phyloP scores from a whole-genome alignment of 1,140 invertebrate genomes.

The Holcopasites calliopsidis region DNA sequence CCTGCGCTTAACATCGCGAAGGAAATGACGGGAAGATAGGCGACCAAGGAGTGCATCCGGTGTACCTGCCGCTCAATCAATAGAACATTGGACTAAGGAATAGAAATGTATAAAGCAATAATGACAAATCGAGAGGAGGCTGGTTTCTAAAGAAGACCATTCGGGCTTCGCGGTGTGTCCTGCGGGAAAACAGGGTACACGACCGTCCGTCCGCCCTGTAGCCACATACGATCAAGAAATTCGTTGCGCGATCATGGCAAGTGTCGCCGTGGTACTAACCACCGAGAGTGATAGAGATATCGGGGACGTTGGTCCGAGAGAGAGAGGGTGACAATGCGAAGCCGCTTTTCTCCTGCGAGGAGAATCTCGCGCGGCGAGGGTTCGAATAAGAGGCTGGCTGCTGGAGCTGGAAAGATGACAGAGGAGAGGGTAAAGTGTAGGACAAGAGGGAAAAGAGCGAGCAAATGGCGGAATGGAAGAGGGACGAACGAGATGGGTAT shows the following conservation, averaged over 20 bases:
- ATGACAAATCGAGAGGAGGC: slow-evolving; percentile 8
- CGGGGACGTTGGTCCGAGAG: too few species aligned
- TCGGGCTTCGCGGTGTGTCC: not conserved
- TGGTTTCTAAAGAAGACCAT: not conserved
- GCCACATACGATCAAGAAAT: slow-evolving; percentile 33
- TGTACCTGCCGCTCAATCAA: not conserved
- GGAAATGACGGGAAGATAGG: not conserved
- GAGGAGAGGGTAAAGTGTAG: slow-evolving; percentile 18
- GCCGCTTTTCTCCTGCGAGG: slow-evolving; percentile 33
- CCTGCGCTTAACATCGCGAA: slow-evolving; percentile 1
- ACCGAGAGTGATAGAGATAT: not conserved
- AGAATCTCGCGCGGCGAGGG: slow-evolving; percentile 31
- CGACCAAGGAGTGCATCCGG: slow-evolving; percentile 1
- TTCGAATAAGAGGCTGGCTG: slow-evolving; percentile 24
- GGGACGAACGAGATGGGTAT: slow-evolving; percentile 29
- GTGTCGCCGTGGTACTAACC: slow-evolving; percentile 22
- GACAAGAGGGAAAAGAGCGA: slow-evolving; percentile 25
- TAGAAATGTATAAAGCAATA: slow-evolving; percentile 14
- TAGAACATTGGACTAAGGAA: not conserved
- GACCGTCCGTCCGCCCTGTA: not conserved
- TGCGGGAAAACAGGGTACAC: not conserved
- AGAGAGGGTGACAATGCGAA: slow-evolving; percentile 23
- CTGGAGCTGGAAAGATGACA: slow-evolving; percentile 27
- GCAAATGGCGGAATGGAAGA: not conserved
- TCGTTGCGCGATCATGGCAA: slow-evolving; percentile 28